These are phyloP conservation scores for Callosobruchus maculatus DNA, from an alignment of 2,888 invertebrate genomes.

Conservation along the genomic window DNA sequence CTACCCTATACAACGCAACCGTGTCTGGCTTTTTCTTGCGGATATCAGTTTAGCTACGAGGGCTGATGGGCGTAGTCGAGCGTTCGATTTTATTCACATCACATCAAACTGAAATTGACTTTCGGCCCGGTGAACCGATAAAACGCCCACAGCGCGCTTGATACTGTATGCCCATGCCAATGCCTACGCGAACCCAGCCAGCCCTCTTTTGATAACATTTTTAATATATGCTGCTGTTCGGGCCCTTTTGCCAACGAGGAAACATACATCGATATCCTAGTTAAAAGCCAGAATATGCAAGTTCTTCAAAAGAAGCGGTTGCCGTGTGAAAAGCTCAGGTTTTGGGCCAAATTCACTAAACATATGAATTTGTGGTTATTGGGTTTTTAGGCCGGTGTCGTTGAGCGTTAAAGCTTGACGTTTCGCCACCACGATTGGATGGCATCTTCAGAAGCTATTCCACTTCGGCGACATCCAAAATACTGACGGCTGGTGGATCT, in stretches of 20 bases:
- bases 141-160: slow-evolving; percentile 32
- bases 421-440: no score
- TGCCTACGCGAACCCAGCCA: background rate
- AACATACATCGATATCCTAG: background rate
- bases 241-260: background rate
- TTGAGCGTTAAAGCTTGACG: no score
- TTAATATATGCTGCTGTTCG: background rate
- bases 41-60: slow-evolving; percentile 37
- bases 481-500: no score
- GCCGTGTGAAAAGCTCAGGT: no score
- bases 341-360: no score
- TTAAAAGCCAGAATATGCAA: no score
- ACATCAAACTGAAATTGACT: slow-evolving; percentile 49
- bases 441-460: no score
- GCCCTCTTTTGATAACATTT: background rate
- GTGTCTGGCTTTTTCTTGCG: background rate
- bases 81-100: slow-evolving; percentile 48
- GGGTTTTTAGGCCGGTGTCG: no score
- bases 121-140: slow-evolving; percentile 46
- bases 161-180: slow-evolving; percentile 1
- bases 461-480: no score
- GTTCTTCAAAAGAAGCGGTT: no score
- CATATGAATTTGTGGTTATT: no score
- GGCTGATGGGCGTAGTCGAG: slow-evolving; percentile 41
- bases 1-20: background rate